Percentiles rank a stretch among this genome's conserved stretches.
Conservation (phyloP, 2,888 invertebrate species). For the Uropetala carovei region DNA sequence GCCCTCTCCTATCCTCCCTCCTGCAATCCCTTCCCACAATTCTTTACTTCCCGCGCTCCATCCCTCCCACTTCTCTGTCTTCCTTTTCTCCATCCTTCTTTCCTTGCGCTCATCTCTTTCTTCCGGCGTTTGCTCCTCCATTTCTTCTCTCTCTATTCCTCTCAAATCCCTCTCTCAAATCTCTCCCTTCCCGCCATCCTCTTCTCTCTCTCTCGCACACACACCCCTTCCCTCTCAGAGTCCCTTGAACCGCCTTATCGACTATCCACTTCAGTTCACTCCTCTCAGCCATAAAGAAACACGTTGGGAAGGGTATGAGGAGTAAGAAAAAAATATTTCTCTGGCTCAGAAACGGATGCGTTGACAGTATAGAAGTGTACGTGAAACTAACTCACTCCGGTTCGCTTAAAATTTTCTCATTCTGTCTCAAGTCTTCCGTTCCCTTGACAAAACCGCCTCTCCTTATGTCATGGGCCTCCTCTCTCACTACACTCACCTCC, state of each 20-base stretch:
- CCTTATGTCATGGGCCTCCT: background rate
- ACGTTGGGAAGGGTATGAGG: constrained; percentile 1
- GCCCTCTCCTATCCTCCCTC: too few relatives aligned
- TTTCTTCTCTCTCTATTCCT: background rate
- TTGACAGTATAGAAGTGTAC: background rate
- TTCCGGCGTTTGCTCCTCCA: background rate
- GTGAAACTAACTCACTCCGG: background rate
- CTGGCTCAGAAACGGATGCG: background rate
- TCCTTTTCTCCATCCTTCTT: background rate
- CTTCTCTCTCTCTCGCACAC: background rate
- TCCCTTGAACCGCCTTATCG: constrained; percentile 33
- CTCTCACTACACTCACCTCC: too few relatives aligned
- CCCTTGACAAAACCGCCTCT: background rate
- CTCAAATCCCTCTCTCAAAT: background rate
- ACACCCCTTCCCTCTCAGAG: background rate
- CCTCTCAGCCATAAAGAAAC: constrained; percentile 30
- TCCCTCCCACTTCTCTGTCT: background rate
- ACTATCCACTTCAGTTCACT: constrained; percentile 38
- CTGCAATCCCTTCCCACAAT: background rate
- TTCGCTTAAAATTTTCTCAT: background rate
- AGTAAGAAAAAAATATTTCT: background rate
- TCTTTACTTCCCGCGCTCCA: background rate
- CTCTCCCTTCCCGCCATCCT: background rate
- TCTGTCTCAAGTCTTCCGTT: background rate
- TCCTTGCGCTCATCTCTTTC: background rate